Evolutionary conservation across 2,113 vertebrate species (phyloP).

Genomic region (Atrichornis clamosus): DNA sequence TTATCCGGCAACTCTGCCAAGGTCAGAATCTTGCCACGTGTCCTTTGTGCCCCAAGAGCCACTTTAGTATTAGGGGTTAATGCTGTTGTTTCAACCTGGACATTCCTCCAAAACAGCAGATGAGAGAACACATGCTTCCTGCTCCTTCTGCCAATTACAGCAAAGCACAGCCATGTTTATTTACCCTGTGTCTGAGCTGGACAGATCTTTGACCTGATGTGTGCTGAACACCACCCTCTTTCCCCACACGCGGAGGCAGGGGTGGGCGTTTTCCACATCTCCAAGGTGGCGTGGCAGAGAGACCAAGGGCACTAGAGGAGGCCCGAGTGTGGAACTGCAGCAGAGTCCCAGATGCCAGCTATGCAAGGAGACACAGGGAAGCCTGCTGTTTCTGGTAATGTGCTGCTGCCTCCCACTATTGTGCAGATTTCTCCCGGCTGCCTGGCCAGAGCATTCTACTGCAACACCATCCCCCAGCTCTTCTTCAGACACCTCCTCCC

Average conservation of each 20-base stretch:
- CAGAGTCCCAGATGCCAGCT: background rate
- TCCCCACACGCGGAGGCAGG: background rate
- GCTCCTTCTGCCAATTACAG: slow-evolving; percentile 1
- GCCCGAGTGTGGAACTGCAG: fast-evolving
- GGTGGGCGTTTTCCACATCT: background rate
- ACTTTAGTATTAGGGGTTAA: background rate
- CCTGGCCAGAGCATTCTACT: background rate
- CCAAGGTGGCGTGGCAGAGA: background rate
- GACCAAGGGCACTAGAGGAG: background rate
- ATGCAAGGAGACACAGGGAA: background rate
- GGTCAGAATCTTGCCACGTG: background rate
- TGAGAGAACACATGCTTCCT: background rate
- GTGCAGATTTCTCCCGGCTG: background rate
- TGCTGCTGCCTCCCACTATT: slow-evolving; percentile 11
- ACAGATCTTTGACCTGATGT: slow-evolving; percentile 5
- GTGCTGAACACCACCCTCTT: background rate
- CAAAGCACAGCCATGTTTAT: slow-evolving; percentile 19
- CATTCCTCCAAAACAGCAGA: background rate
- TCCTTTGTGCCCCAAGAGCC: background rate
- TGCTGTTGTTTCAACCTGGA: background rate
- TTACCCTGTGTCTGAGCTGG: slow-evolving; percentile 30
- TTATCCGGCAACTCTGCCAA: background rate
- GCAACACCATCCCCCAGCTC: slow-evolving; percentile 33
- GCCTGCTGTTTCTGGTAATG: background rate
- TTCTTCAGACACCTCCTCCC: background rate